Percentiles rank a stretch among this genome's conserved stretches.
Evolutionary conservation across 1,140 invertebrate genomes (phyloP).

Genomic region (Aphaenogaster floridana): DNA sequence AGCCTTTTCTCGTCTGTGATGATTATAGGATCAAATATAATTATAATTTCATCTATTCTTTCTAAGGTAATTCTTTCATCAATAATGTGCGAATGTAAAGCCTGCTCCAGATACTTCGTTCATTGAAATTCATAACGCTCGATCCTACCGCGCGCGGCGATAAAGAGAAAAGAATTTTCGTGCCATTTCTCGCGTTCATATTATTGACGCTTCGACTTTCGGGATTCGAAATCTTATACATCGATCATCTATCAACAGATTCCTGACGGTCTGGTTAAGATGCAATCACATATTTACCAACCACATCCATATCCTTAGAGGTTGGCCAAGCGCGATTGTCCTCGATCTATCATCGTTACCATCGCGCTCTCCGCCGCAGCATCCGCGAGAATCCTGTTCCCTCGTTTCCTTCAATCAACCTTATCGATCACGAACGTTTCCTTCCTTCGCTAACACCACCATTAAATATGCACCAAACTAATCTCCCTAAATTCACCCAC

Average conservation of each 20-base stretch:
- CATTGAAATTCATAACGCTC: conserved; percentile 12
- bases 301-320: conserved; percentile 12
- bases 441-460: conserved; percentile 28
- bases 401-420: conserved; percentile 12
- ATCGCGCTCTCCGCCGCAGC: background rate
- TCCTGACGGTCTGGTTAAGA: background rate
- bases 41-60: background rate
- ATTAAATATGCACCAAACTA: conserved; percentile 56
- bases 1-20: background rate
- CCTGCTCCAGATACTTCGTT: background rate
- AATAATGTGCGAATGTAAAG: background rate
- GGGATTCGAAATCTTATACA: background rate
- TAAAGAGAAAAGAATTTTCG: background rate
- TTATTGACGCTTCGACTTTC: conserved; percentile 53
- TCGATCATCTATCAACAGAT: conserved; percentile 1
- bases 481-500: conserved; percentile 30
- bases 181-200: background rate
- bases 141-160: conserved; percentile 5
- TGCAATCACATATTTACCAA: conserved; percentile 16
- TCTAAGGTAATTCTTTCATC: background rate
- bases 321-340: background rate
- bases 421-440: conserved; percentile 37
- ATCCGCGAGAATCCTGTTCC: conserved; percentile 1
- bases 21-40: background rate
- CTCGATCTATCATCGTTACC: conserved; percentile 14